phyloP scores from a whole-genome alignment of 2,113 vertebrate genomes.

The Odontesthes bonariensis region DNA sequence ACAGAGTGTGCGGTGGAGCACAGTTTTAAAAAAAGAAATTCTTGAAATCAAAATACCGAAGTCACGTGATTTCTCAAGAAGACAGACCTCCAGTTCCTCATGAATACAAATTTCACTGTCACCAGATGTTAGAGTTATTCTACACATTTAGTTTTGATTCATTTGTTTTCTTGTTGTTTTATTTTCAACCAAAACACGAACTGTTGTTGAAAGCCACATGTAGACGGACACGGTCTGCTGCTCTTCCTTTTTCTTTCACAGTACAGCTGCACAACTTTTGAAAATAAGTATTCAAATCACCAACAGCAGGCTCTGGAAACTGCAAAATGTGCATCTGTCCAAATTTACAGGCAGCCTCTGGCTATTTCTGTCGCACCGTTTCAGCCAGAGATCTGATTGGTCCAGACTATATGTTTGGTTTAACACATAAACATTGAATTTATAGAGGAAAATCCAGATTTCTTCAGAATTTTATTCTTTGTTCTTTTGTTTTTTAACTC shows the following conservation, averaged over 20 bases:
- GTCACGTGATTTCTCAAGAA: slow-evolving; percentile 57
- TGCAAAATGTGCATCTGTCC: background rate
- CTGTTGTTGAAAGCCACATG: background rate
- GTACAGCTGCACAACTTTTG: slow-evolving; percentile 36
- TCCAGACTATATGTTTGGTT: background rate
- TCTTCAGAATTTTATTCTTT: background rate
- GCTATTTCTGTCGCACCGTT: background rate
- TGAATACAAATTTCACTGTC: slow-evolving; percentile 22
- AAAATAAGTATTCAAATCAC: slow-evolving; percentile 57
- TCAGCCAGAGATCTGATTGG: background rate
- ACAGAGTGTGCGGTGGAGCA: background rate
- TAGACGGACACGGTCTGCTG: background rate
- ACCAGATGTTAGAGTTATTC: background rate
- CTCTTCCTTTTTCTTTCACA: background rate
- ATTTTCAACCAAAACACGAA: background rate
- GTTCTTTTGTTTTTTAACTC: background rate
- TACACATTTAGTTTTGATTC: background rate
- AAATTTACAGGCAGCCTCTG: slow-evolving; percentile 22
- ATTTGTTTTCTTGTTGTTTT: background rate
- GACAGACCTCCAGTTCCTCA: background rate
- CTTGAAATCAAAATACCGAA: background rate
- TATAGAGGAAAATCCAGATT: background rate
- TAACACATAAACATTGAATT: background rate
- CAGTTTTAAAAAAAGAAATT: background rate
- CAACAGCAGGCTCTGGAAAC: slow-evolving; percentile 27